Conservation (phyloP, 2,888 invertebrate species). For the Phlogophora meticulosa region DNA sequence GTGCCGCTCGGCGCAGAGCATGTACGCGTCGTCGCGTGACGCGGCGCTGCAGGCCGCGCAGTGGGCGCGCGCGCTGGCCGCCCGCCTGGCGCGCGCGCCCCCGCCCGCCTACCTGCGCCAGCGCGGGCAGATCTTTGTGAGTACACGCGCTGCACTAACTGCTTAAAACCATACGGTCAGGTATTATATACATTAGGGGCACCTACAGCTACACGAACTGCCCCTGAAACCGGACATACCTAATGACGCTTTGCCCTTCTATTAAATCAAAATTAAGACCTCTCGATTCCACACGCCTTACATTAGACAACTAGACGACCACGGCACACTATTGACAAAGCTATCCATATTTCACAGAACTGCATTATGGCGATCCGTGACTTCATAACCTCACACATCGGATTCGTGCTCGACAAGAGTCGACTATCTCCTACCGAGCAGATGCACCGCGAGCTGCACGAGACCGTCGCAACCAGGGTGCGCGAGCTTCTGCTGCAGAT, state of each 20-base stretch:
- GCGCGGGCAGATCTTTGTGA: conserved; percentile 73
- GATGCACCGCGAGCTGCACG: conserved; percentile 70
- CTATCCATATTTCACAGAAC: conserved; percentile 72
- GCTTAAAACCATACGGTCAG: too few species aligned
- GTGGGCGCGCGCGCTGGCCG: conserved; percentile 94
- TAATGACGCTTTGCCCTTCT: too few species aligned
- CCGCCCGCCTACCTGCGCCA: conserved; percentile 71
- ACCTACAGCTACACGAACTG: too few species aligned
- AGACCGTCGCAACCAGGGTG: conserved; percentile 76
- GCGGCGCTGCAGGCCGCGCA: conserved; percentile 95
- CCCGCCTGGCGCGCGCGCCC: conserved; percentile 76
- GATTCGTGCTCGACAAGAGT: conserved; percentile 75
- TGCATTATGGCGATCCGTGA: conserved; percentile 82
- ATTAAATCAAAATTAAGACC: too few species aligned
- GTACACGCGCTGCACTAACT: conserved; percentile 11
- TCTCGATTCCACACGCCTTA: too few species aligned
- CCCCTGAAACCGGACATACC: too few species aligned
- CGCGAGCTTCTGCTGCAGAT: conserved; percentile 94
- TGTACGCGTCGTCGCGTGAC: conserved; percentile 95
- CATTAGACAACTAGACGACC: too few species aligned
- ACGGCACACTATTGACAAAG: neutral
- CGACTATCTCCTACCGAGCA: conserved; percentile 60
- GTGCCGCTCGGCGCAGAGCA: conserved; percentile 95
- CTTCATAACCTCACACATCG: conserved; percentile 78
- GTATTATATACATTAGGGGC: too few species aligned